Conservation (phyloP, 2,888 invertebrate species). For the Hartigia nigra region DNA sequence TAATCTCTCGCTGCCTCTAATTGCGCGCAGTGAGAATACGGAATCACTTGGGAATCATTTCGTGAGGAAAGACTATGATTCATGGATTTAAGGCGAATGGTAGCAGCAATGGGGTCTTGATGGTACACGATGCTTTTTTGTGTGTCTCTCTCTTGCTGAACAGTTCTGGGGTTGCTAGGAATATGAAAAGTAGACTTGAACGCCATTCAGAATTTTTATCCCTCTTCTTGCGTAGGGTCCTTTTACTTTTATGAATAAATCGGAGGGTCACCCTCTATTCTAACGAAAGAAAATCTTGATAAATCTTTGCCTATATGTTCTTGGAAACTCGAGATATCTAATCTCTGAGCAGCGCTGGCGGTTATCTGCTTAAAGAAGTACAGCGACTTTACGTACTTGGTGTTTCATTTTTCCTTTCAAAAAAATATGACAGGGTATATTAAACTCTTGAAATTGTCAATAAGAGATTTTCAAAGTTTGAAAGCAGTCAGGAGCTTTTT, state of each 20-base stretch:
- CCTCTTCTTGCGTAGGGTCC: neutral
- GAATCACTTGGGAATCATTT: neutral
- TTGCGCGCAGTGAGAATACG: neutral
- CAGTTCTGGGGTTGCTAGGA: neutral
- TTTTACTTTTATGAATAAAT: neutral
- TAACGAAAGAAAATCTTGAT: neutral
- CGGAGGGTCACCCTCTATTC: neutral
- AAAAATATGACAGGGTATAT: neutral
- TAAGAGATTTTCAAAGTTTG: too few relatives aligned
- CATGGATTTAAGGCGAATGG: neutral
- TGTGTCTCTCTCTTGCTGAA: neutral
- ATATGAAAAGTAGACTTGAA: neutral
- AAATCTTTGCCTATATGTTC: neutral
- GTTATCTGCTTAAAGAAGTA: neutral
- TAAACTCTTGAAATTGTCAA: neutral
- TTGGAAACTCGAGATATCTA: neutral
- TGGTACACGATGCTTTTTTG: neutral
- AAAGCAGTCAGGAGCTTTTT: neutral
- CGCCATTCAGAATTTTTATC: neutral
- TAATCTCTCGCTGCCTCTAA: constrained; percentile 4
- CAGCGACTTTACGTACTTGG: neutral
- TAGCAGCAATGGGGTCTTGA: neutral
- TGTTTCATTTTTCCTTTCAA: neutral
- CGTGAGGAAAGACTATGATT: neutral
- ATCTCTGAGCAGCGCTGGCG: neutral